Conservation (phyloP, 2,888 invertebrate genomes). For the Taphrorychus bicolor region DNA sequence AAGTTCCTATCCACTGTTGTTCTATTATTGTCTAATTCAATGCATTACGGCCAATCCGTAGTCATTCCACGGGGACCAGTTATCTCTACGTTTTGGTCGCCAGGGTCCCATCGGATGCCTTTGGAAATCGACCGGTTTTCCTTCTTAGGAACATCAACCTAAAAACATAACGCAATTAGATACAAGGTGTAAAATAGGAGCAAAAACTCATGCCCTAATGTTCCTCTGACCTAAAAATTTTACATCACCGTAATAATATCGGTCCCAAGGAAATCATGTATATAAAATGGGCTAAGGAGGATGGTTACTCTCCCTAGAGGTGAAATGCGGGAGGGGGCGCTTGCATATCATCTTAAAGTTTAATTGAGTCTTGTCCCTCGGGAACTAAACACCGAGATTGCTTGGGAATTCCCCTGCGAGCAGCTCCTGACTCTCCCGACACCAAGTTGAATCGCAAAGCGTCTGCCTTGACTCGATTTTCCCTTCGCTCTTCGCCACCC, state of each 20-base stretch:
- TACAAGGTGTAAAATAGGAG: background rate
- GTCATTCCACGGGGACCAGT: conserved; percentile 60
- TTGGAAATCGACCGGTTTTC: conserved; percentile 39
- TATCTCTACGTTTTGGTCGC: conserved; percentile 45
- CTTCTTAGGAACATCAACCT: conserved; percentile 14
- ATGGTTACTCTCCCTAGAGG: conserved; percentile 35
- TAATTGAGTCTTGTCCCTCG: conserved; percentile 71
- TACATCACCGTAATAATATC: conserved; percentile 19
- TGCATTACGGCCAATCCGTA: conserved; percentile 64
- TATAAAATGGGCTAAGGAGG: conserved; percentile 38
- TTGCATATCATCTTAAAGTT: conserved; percentile 74
- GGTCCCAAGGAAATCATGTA: conserved; percentile 28
- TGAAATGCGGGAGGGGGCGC: conserved; percentile 50
- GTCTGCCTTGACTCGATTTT: conserved; percentile 44
- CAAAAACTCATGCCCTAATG: background rate
- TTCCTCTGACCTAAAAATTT: conserved; percentile 26
- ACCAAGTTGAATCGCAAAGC: conserved; percentile 55
- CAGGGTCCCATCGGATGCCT: conserved; percentile 58
- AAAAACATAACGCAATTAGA: conserved; percentile 12
- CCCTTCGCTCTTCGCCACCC: conserved; percentile 23
- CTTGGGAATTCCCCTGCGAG: conserved; percentile 60
- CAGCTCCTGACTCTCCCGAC: conserved; percentile 58
- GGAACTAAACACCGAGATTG: conserved; percentile 59
- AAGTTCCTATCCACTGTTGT: conserved; percentile 36
- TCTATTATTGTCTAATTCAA: conserved; percentile 67